Evolutionary conservation across 2,888 invertebrate genomes (phyloP).

Genomic region (Drosophila quinaria): DNA sequence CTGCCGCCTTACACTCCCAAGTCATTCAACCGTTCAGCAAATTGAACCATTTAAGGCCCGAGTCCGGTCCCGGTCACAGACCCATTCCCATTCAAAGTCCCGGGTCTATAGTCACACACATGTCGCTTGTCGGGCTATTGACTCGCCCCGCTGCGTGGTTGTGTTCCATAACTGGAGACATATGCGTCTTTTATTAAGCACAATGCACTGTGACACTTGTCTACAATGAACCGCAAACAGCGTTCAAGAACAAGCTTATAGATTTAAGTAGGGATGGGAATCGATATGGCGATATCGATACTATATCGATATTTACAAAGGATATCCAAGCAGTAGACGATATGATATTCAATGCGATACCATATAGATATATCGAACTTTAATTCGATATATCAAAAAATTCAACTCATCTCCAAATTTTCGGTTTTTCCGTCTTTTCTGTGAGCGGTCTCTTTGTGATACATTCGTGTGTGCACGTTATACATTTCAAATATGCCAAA

Average conservation of each 20-base stretch:
- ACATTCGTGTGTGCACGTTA: no score
- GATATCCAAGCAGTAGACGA: no score
- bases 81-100: neutral
- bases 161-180: slow-evolving; percentile 28
- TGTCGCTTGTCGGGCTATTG: slow-evolving; percentile 31
- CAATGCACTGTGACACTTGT: slow-evolving; percentile 29
- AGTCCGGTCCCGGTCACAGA: neutral
- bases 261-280: no score
- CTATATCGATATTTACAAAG: no score
- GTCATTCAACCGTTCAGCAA: slow-evolving; percentile 48
- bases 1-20: slow-evolving; percentile 11
- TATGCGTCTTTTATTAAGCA: slow-evolving; percentile 19
- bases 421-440: no score
- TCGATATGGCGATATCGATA: no score
- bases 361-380: no score
- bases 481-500: no score
- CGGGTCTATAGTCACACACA: neutral
- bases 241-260: neutral
- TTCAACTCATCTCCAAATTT: no score
- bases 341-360: no score
- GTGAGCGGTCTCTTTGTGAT: no score
- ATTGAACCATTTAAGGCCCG: slow-evolving; percentile 42
- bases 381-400: no score
- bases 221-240: slow-evolving; percentile 9
- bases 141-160: slow-evolving; percentile 21